Base-by-base conservation (phyloP, 2,797 vertebrate species). In the Sebastes trivittatus region DNA sequence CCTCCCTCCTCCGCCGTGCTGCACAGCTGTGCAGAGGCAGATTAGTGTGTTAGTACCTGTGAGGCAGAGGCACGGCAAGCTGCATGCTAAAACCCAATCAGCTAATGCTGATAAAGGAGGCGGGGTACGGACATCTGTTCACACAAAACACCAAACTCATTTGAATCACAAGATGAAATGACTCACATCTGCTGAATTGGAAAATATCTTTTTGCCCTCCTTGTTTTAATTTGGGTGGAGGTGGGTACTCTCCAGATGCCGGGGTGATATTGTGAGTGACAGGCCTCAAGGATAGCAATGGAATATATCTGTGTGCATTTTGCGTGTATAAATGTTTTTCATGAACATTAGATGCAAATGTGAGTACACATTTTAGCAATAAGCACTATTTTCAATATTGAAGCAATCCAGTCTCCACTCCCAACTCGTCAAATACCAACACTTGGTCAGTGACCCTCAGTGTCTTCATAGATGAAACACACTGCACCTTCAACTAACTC, bases 41-140 rank as follows among this genome's bases (percentile, higher is more conserved):
- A 96, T 96, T 95, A 95, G 92, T 92, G 92, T 89, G 91, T 93
- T 92, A 92, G 92, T 96, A 96, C 96, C 96, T 96, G 96, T 94
- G 95, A 95, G 94, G 94, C 94, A 94, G 94, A 89, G 90, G 88
- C 92, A 87, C 77, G 82, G 89, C 88, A 93, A 90, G 92, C 92
- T 89, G 96, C 93, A 95, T 95, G 94, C 95, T 93, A 95, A 96
- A 96, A 95, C 94, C 95, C 95, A 96, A 96, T 96, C 95, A 96
- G 95, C 95, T 96, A 95, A 96, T 96, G 95, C 94, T 95, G 95
- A 96, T 96, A 95, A 95, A 96, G 95, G 95, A 95, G 95, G 96
- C 91, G 95, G 95, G 93, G 94, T 91, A 81, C 75, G 92, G 95
- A 96, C 96, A 96, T 96, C 96, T 96, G 96, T 96, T 96, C 96